Conservation (phyloP, 1,140 invertebrate species). For the Brachionus asplanchnoidis region DNA sequence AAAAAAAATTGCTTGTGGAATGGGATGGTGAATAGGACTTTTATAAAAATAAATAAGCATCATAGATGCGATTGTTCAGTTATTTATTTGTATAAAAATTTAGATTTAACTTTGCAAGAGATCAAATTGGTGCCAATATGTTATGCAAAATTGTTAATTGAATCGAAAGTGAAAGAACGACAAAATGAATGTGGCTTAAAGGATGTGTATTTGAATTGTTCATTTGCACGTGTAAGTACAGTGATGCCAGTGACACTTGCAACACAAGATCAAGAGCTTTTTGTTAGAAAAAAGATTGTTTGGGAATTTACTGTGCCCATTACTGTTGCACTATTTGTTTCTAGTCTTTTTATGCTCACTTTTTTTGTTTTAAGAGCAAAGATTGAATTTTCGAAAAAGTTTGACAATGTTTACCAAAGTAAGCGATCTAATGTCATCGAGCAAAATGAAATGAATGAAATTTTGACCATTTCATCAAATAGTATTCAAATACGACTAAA, state of each 20-base stretch:
- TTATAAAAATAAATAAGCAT: conserved; percentile 2
- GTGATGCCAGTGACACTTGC: background rate
- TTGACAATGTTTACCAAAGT: background rate
- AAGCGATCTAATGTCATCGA: background rate
- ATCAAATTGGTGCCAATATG: background rate
- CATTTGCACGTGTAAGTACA: background rate
- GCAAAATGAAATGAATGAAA: background rate
- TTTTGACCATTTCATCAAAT: background rate
- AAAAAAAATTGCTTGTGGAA: background rate
- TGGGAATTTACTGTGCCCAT: background rate
- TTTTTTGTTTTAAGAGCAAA: background rate
- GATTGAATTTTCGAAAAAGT: background rate
- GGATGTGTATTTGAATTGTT: background rate
- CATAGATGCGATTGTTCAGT: background rate
- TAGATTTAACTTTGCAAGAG: background rate
- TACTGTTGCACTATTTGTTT: background rate
- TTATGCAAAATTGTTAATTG: background rate
- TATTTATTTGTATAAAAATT: background rate
- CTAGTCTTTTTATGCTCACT: background rate
- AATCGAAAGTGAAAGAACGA: background rate
- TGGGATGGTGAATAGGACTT: background rate
- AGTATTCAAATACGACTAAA: background rate
- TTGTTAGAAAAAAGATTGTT: background rate
- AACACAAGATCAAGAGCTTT: background rate
- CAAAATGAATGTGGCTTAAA: background rate